Percentiles rank a stretch among this genome's conserved stretches.
Evolutionary conservation across 2,888 invertebrate species (phyloP).

Genomic region (Hydropsyche betteni): DNA sequence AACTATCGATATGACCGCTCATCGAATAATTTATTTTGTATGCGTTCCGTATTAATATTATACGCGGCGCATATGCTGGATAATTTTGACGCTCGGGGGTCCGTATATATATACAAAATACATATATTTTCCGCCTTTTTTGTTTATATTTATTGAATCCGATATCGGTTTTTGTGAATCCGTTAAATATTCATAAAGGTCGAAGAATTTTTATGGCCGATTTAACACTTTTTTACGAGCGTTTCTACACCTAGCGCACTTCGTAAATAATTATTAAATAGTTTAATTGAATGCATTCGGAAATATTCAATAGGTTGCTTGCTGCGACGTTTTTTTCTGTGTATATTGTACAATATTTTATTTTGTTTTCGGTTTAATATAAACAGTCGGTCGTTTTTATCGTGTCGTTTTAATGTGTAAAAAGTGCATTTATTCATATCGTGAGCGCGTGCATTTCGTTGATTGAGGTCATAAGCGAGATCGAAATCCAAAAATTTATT

Average conservation of each 20-base stretch:
- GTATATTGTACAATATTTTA: neutral
- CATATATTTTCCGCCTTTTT: neutral
- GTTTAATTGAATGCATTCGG: slow-evolving; percentile 24
- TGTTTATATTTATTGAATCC: slow-evolving; percentile 27
- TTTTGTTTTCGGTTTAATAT: slow-evolving; percentile 2
- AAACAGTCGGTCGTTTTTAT: neutral
- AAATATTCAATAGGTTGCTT: neutral
- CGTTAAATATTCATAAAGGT: slow-evolving; percentile 24
- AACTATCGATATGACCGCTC: neutral
- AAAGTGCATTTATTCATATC: too few species aligned
- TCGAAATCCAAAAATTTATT: too few species aligned
- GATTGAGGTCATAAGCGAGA: too few species aligned
- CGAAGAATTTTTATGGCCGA: slow-evolving; percentile 19
- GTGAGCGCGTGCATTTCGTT: too few species aligned
- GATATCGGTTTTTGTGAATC: slow-evolving; percentile 6
- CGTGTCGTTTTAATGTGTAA: too few species aligned
- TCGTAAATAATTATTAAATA: slow-evolving; percentile 27
- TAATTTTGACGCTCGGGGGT: too few species aligned
- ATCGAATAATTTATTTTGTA: neutral
- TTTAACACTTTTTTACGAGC: slow-evolving; percentile 27
- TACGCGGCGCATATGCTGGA: too few species aligned
- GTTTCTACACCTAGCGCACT: slow-evolving; percentile 20
- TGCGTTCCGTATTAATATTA: too few species aligned
- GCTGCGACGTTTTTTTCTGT: slow-evolving; percentile 7
- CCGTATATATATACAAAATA: neutral